Percentiles rank a stretch among this genome's conserved stretches.
These are phyloP conservation scores for Chelmon rostratus DNA, from an alignment of 2,797 vertebrate genomes.

Conservation along the genomic window DNA sequence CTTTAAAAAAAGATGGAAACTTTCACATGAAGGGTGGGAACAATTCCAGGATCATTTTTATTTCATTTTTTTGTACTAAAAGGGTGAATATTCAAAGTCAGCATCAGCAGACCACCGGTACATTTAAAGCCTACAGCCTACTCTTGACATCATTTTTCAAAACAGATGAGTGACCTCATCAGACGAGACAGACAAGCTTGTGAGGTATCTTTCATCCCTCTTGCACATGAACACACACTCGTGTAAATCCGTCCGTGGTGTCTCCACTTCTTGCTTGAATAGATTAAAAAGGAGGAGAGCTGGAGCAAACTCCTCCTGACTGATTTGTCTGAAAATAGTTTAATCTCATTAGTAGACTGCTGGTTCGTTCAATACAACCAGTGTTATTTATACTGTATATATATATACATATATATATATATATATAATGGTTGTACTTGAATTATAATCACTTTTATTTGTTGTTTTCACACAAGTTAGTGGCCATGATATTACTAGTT, in stretches of 20 bases:
- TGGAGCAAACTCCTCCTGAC: constrained; percentile 23
- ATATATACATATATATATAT: background rate
- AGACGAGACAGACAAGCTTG: constrained; percentile 65
- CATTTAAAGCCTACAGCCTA: constrained; percentile 50
- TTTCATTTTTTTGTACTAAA: constrained; percentile 64
- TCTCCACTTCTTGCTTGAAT: constrained; percentile 42
- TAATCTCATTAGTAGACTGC: constrained; percentile 49
- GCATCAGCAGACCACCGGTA: constrained; percentile 61
- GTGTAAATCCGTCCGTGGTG: constrained; percentile 19
- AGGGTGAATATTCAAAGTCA: constrained; percentile 64
- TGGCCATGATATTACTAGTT: constrained; percentile 44
- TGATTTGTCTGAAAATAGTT: constrained; percentile 54
- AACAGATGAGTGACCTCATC: constrained; percentile 76
- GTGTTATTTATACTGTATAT: constrained; percentile 17
- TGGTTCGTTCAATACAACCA: constrained; percentile 40
- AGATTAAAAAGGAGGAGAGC: constrained; percentile 36
- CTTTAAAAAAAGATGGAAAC: constrained; percentile 58
- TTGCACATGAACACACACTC: constrained; percentile 30
- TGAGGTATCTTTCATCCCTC: constrained; percentile 75
- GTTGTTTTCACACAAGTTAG: constrained; percentile 52
- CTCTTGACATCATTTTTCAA: constrained; percentile 85
- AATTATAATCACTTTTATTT: constrained; percentile 36
- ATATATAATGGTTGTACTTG: constrained; percentile 36
- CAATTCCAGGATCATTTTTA: constrained; percentile 57
- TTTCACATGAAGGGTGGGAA: constrained; percentile 43